phyloP scores from a whole-genome alignment of 2,113 vertebrate genomes.

The Ictalurus punctatus region DNA sequence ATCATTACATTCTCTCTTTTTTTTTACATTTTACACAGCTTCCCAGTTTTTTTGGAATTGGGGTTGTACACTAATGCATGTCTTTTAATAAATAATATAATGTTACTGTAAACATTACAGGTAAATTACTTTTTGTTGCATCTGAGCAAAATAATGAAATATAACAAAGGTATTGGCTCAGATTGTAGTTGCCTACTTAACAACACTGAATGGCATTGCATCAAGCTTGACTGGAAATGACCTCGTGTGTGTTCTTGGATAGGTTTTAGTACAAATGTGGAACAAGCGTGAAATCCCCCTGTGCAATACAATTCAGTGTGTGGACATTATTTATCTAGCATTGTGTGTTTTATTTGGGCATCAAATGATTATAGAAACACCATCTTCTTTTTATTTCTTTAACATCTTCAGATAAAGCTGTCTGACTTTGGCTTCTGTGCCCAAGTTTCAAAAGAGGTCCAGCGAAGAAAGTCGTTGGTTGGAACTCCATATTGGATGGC shows the following conservation, averaged over 20 bases:
- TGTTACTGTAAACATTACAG: background rate
- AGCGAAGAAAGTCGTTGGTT: conserved; percentile 56
- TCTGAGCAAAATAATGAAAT: background rate
- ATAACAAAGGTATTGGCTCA: background rate
- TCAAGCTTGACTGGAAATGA: background rate
- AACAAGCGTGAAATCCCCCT: background rate
- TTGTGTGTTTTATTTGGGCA: background rate
- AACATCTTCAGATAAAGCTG: conserved; percentile 84
- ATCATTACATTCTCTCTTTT: too few species aligned
- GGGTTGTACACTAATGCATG: background rate
- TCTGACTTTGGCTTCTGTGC: conserved; percentile 89
- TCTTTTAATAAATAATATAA: background rate
- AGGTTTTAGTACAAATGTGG: background rate
- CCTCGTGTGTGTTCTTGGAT: background rate
- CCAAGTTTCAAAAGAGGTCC: conserved; percentile 58
- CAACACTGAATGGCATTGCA: background rate
- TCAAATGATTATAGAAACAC: background rate
- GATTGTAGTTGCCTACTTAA: background rate
- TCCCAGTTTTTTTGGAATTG: too few species aligned
- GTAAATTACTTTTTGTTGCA: background rate
- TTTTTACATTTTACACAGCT: too few species aligned
- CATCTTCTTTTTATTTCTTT: background rate
- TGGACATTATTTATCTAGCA: background rate
- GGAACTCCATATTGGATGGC: conserved; percentile 62
- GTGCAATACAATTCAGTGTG: background rate